These are phyloP conservation scores for Cirrhinus mrigala DNA, from an alignment of 2,797 vertebrate species.

Conservation along the genomic window DNA sequence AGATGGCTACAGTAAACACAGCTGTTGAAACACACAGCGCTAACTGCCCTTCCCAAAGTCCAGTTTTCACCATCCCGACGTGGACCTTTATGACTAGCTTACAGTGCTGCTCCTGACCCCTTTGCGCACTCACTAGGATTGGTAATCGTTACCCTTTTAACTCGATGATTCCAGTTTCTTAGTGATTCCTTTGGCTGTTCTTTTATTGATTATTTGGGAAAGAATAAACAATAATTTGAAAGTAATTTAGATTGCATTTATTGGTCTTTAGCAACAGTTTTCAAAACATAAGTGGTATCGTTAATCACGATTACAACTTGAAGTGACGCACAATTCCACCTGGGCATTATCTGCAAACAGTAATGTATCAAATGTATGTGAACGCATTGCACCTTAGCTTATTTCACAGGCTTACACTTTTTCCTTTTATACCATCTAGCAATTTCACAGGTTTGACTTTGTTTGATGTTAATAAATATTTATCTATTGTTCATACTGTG, in stretches of 20 bases:
- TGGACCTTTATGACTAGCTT: neutral
- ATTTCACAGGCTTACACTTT: neutral
- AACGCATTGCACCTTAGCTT: neutral
- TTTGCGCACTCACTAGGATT: neutral
- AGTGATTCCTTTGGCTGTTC: neutral
- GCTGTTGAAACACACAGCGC: constrained; percentile 35
- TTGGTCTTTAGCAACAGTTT: constrained; percentile 13
- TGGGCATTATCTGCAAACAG: constrained; percentile 4
- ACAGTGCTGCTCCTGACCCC: neutral
- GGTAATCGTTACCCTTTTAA: neutral
- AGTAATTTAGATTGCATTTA: constrained; percentile 21
- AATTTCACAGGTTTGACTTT: neutral
- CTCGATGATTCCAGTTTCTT: neutral
- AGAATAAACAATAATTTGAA: neutral
- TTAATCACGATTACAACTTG: constrained; percentile 15
- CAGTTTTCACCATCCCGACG: neutral
- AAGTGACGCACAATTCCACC: neutral
- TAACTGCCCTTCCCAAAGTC: constrained; percentile 15
- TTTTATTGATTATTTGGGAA: constrained; percentile 4
- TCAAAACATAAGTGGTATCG: neutral
- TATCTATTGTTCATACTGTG: neutral
- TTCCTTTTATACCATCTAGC: neutral
- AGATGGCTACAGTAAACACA: constrained; percentile 36
- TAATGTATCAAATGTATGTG: neutral
- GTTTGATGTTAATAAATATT: neutral